Base-by-base conservation (phyloP, 1,140 invertebrate genomes). In the Eumeta japonica region DNA sequence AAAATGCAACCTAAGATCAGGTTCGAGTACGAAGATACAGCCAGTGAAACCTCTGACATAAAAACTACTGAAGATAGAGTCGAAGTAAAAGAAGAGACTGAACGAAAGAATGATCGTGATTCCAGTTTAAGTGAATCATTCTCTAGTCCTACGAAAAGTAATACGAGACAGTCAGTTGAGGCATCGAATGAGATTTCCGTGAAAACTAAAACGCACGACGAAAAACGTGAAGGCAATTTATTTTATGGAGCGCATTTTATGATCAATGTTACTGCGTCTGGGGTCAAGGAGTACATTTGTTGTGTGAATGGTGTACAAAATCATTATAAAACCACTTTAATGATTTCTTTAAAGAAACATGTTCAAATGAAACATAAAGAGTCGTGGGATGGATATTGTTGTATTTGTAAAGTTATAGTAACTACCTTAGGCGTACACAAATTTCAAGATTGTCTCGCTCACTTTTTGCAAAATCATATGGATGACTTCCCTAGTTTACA, bases 331-430 rank as follows among this genome's bases (percentile, higher is more conserved):
- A 68, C 63, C 3, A 39, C 50, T 3, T 48, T 72, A 9, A 28
- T 72, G 5, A 74, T 74, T 39, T 72, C 67, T 0, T 50, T 74
- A 33, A 74, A 72, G 34, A 70, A 63, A 39, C 70, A 72, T 41
- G 57, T 71, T 1, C 65, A 71, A 39, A 37, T 44, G 2, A 68
- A 63, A 36, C 70, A 74, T 39, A 41, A 37, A 1, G 70, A 74
- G 29, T 44, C 46, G n/a, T 74, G 70, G 70, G 67, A 74, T 38
- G 70, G 70, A 4, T 74, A 66, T 46, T 74, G 66, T 38, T 62
- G 36, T 28, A 15, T 74, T 10, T 74, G 70, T 35, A 70, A 72
- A 57, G 60, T 62, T 7, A 70, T 74, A n/a, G 63, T 74, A 1
- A 66, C 50, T 2, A 44, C 58, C 2, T 62, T 64, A 60, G 70